phyloP scores from a whole-genome alignment of 2,113 vertebrate species.

The Dipodomys spectabilis region DNA sequence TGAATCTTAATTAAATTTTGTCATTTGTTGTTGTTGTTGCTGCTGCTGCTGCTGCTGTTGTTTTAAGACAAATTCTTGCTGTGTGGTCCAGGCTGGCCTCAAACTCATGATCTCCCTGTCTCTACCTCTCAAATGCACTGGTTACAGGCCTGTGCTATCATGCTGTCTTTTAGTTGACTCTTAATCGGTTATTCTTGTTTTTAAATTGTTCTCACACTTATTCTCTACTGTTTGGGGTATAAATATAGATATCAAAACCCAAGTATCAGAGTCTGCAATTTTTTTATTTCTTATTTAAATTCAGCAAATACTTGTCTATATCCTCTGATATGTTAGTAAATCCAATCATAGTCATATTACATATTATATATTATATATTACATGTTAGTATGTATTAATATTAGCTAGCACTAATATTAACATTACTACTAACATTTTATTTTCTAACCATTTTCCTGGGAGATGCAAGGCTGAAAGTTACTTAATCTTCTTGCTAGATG shows the following conservation, averaged over 20 bases:
- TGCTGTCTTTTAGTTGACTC: neutral
- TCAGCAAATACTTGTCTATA: neutral
- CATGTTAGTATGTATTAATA: no score
- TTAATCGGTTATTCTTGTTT: neutral
- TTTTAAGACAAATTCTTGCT: no score
- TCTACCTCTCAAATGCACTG: no score
- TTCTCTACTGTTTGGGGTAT: neutral
- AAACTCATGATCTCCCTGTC: no score
- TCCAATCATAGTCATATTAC: neutral
- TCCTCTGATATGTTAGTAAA: neutral
- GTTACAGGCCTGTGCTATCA: no score
- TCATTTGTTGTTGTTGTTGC: no score
- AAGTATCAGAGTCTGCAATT: neutral
- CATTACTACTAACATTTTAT: neutral
- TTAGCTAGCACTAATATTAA: neutral
- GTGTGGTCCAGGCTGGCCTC: no score
- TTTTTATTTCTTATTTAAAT: constrained; percentile 6
- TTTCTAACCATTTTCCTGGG: neutral
- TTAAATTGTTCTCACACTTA: neutral
- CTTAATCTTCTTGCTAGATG: neutral
- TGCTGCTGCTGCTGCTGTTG: no score
- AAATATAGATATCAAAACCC: neutral
- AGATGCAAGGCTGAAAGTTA: neutral
- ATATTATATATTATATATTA: no score
- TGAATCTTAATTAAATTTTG: neutral